Evolutionary conservation across 1,140 invertebrate genomes (phyloP).

Genomic region (Ectropis grisescens): DNA sequence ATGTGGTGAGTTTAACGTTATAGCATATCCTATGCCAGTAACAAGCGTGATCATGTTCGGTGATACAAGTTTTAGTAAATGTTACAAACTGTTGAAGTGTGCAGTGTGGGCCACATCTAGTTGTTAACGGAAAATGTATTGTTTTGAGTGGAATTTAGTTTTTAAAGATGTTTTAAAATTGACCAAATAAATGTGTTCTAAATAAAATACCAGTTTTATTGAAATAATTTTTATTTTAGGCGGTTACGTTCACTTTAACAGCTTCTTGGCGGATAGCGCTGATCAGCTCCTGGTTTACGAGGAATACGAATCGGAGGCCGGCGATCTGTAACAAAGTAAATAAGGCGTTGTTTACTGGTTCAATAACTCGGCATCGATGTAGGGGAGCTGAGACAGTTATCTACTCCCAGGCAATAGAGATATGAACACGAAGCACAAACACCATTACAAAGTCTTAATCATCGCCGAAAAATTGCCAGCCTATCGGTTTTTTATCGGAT

Average conservation of each 20-base stretch:
- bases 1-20: constrained; percentile 45
- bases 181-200: constrained; percentile 71
- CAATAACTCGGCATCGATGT: too few species aligned
- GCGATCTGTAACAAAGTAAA: constrained; percentile 82
- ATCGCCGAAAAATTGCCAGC: too few species aligned
- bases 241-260: constrained; percentile 77
- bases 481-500: too few species aligned
- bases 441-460: too few species aligned
- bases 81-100: constrained; percentile 1
- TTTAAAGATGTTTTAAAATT: constrained; percentile 58
- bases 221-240: constrained; percentile 34
- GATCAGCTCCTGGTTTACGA: constrained; percentile 93
- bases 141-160: constrained; percentile 58
- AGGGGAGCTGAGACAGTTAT: too few species aligned
- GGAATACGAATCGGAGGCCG: constrained; percentile 91
- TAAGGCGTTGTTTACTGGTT: too few species aligned
- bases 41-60: constrained; percentile 61
- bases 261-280: constrained; percentile 87
- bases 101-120: constrained; percentile 19
- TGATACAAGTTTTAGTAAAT: constrained; percentile 26
- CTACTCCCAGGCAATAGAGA: too few species aligned
- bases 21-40: constrained; percentile 63
- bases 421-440: too few species aligned
- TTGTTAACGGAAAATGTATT: constrained; percentile 37
- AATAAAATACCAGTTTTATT: constrained; percentile 50